A percentile compares a stretch with the other conserved stretches of the same genome.
These are phyloP conservation scores for Dynastes hyllus DNA, from an alignment of 2,888 invertebrate genomes.

Conservation along the genomic window DNA sequence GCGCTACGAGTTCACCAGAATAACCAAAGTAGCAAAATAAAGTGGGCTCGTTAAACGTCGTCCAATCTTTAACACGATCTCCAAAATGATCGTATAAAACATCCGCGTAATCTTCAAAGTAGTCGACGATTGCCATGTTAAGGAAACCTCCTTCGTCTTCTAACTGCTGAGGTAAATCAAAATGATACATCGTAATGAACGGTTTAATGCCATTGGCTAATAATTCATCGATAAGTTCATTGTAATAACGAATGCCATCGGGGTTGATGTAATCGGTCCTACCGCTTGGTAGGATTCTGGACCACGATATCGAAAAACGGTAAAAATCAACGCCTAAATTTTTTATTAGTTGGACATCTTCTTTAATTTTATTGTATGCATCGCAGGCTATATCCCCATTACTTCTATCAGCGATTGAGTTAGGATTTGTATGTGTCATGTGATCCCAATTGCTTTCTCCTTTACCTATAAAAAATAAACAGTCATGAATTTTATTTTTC, in stretches of 20 bases:
- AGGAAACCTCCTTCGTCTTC: slow-evolving; percentile 79
- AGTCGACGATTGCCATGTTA: slow-evolving; percentile 73
- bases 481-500: background rate
- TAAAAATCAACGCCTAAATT: slow-evolving; percentile 69
- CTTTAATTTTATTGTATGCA: slow-evolving; percentile 61
- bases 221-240: slow-evolving; percentile 75
- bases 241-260: slow-evolving; percentile 78
- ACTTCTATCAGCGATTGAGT: slow-evolving; percentile 57
- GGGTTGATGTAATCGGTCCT: slow-evolving; percentile 75
- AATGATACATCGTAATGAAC: slow-evolving; percentile 78
- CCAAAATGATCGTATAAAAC: slow-evolving; percentile 69
- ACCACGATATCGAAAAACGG: slow-evolving; percentile 77
- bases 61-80: slow-evolving; percentile 71
- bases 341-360: slow-evolving; percentile 60
- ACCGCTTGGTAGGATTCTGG: slow-evolving; percentile 77
- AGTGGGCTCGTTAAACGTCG: slow-evolving; percentile 74
- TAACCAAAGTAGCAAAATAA: slow-evolving; percentile 65
- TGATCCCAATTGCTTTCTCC: slow-evolving; percentile 74
- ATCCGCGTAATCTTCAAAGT: slow-evolving; percentile 77
- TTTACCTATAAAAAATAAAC: slow-evolving; percentile 67
- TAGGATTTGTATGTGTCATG: slow-evolving; percentile 68
- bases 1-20: slow-evolving; percentile 69
- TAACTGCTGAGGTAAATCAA: slow-evolving; percentile 77
- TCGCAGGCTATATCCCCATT: slow-evolving; percentile 63
- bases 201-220: slow-evolving; percentile 74